Evolutionary conservation across 2,888 invertebrate species (phyloP), one percentile per base, ranked within the genome.

Genomic region (Platycheirus albimanus): DNA sequence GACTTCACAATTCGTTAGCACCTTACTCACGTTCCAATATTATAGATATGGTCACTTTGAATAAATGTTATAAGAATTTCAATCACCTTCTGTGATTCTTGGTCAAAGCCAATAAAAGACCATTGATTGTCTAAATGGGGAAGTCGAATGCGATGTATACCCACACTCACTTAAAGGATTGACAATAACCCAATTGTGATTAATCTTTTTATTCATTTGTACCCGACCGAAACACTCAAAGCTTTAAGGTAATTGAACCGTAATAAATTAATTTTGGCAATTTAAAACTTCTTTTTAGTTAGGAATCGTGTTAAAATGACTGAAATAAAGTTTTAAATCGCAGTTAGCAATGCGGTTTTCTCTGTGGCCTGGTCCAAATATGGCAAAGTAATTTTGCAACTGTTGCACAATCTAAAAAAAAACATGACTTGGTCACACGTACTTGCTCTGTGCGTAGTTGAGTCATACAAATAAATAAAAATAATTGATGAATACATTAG

Each of bases 1-100:
- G 58, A 64, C 76, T 45, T n/a, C 2, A 17, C 30, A 70, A 52
- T 81, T 72, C 71, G 54, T 81, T 81, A 54, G 76, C 76, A 81
- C 54, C 81, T 71, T 33, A 49, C 71, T 81, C 81, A 81, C 81
- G 81, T n/a, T n/a, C n/a, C n/a, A n/a, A n/a, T 81, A 81, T 19
- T 24, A 24, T 45, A n/a, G n/a, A n/a, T n/a, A 11, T 28, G 3
- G 43, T 52, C 28, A 17, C 45, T 81, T 81, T 72, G 81, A 76
- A 76, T 77, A 54, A n/a, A 28, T 30, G n/a, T n/a, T n/a, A n/a
- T 81, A 56, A 28, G 67, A 61, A 76, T 67, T 71, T 81, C 66
- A 76, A 17, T 61, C 75, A 70, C 33, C 20, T 41, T 38, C 38
- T 13, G 43, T 49, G 10, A 70, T 24, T 81, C 43, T 72, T 81